A percentile compares a stretch with the other conserved stretches of the same genome.
phyloP scores from a whole-genome alignment of 2,797 vertebrate genomes.

The Scolopax bukidnonensis region DNA sequence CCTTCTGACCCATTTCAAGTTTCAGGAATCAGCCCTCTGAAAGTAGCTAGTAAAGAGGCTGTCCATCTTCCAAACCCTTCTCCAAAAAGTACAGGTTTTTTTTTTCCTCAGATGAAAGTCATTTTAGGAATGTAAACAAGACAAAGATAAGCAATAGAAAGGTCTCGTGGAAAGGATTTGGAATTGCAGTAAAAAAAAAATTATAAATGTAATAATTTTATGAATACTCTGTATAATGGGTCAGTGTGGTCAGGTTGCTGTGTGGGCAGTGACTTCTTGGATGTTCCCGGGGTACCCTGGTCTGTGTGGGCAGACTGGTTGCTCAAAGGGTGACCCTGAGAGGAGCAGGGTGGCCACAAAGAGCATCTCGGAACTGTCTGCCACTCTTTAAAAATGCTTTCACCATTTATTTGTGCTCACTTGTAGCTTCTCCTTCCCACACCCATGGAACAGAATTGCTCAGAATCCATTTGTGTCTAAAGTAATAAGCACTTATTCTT shows the following conservation, averaged over 20 bases:
- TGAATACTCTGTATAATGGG: accelerated
- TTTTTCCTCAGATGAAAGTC: background rate
- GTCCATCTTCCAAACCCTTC: background rate
- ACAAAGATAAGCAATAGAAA: background rate
- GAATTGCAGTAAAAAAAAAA: background rate
- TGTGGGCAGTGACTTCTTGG: accelerated
- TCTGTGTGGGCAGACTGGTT: accelerated
- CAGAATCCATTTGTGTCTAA: accelerated
- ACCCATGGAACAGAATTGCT: background rate
- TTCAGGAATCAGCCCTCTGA: background rate
- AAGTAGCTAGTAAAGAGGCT: background rate
- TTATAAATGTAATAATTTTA: background rate
- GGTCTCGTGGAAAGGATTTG: background rate
- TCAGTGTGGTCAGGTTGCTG: background rate
- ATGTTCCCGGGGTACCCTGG: too few species aligned
- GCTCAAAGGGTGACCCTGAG: background rate
- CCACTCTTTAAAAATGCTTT: background rate
- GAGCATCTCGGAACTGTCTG: background rate
- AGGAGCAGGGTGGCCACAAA: background rate
- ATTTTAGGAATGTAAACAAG: background rate
- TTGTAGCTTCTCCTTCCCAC: background rate
- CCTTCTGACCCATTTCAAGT: background rate
- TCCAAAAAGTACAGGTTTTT: accelerated
- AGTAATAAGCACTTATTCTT: background rate
- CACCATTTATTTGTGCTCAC: background rate